Percentiles rank a stretch among this genome's conserved stretches.
These are phyloP conservation scores for Brienomyrus brachyistius DNA, from an alignment of 2,113 vertebrate genomes.

Conservation along the genomic window DNA sequence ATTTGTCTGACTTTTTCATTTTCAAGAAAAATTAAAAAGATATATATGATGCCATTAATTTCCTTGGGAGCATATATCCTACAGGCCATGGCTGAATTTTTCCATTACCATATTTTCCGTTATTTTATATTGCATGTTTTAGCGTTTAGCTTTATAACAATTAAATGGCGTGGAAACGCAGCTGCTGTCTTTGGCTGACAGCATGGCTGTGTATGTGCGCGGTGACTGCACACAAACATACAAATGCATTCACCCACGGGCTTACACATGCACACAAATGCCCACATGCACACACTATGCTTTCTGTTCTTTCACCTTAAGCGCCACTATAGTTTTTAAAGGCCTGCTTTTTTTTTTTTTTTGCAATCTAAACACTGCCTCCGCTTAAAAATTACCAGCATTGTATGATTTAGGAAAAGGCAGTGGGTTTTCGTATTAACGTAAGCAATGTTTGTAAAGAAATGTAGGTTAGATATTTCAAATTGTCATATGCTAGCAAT, in stretches of 20 bases:
- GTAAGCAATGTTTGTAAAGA: slow-evolving; percentile 76
- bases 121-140: slow-evolving; percentile 61
- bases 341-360: slow-evolving; percentile 33
- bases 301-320: slow-evolving; percentile 33
- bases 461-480: slow-evolving; percentile 79
- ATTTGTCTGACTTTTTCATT: slow-evolving; percentile 53
- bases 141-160: slow-evolving; percentile 46
- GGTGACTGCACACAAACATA: not conserved
- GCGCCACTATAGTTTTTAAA: slow-evolving; percentile 39
- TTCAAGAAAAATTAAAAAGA: slow-evolving; percentile 46
- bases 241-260: not conserved
- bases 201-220: slow-evolving; percentile 3
- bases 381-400: slow-evolving; percentile 55
- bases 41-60: slow-evolving; percentile 39
- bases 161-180: not conserved
- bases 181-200: slow-evolving; percentile 16
- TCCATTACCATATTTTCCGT: slow-evolving; percentile 50
- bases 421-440: slow-evolving; percentile 51
- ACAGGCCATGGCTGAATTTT: slow-evolving; percentile 40
- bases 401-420: slow-evolving; percentile 53
- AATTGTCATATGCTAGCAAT: slow-evolving; percentile 87
- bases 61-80: slow-evolving; percentile 44
- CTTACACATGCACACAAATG: not conserved
- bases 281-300: not conserved
- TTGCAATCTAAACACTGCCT: slow-evolving; percentile 54